These are phyloP conservation scores for Leptoteleia sp. DNA, from an alignment of 1,140 invertebrate species.

Conservation along the genomic window DNA sequence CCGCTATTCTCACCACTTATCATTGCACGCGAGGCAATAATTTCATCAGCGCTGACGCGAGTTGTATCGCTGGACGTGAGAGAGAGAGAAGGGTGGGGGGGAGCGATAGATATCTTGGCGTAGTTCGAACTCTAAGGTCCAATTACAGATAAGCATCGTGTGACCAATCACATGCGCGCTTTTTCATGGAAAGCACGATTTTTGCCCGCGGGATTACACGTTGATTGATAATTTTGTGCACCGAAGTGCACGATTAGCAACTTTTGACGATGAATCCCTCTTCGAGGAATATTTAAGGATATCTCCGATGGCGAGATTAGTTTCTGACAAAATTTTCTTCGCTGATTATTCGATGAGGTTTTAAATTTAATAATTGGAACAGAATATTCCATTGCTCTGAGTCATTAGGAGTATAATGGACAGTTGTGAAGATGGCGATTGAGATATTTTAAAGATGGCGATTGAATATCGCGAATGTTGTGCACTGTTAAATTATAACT, in stretches of 20 bases:
- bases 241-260: slow-evolving; percentile 13
- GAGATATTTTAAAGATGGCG: too few relatives aligned
- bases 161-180: slow-evolving; percentile 50
- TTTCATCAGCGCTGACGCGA: slow-evolving; percentile 49
- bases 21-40: slow-evolving; percentile 19
- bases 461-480: too few relatives aligned
- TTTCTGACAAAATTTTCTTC: too few relatives aligned
- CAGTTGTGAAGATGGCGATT: too few relatives aligned
- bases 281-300: slow-evolving; percentile 7
- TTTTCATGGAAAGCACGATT: slow-evolving; percentile 46
- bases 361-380: too few relatives aligned
- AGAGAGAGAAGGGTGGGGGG: too few relatives aligned
- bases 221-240: slow-evolving; percentile 42
- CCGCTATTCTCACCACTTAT: neutral
- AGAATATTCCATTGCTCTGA: too few relatives aligned
- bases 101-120: slow-evolving; percentile 48
- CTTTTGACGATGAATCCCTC: slow-evolving; percentile 9
- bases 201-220: slow-evolving; percentile 46
- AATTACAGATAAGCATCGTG: slow-evolving; percentile 56
- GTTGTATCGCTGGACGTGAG: slow-evolving; percentile 30
- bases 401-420: too few relatives aligned
- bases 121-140: slow-evolving; percentile 65
- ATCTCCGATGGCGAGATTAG: slow-evolving; percentile 27
- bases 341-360: too few relatives aligned
- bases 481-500: too few relatives aligned